Conservation (phyloP, 2,113 vertebrate genomes). For the Vulpes lagopus region DNA sequence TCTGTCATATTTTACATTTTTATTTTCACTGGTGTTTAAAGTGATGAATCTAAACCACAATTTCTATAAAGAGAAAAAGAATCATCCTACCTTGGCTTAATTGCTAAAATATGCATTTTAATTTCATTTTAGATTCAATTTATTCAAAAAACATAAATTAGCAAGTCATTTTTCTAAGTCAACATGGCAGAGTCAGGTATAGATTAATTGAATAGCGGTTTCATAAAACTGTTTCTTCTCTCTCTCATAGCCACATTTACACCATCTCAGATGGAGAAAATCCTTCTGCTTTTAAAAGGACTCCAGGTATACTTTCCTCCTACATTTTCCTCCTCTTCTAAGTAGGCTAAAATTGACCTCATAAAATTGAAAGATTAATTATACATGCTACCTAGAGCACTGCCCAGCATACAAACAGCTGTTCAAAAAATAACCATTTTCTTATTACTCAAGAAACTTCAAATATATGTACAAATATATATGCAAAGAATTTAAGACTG, state of each 20-base stretch:
- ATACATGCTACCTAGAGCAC: not conserved
- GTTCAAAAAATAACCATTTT: not conserved
- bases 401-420: not conserved
- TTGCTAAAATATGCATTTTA: not conserved
- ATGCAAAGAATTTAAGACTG: constrained; percentile 8
- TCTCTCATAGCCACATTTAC: not conserved
- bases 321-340: constrained; percentile 5
- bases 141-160: constrained; percentile 29
- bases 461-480: not conserved
- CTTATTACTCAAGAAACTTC: not conserved
- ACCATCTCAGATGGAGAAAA: not conserved
- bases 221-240: not conserved
- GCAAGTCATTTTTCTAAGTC: constrained; percentile 46
- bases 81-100: not conserved
- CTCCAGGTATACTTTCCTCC: not conserved
- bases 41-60: not conserved
- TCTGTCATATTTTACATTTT: not conserved
- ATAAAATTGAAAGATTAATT: not conserved
- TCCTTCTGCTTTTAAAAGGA: not conserved
- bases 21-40: not conserved
- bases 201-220: constrained; percentile 20
- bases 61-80: not conserved
- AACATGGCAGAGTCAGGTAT: not conserved
- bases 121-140: not conserved
- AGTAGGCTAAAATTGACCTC: not conserved